A percentile compares a stretch with the other conserved stretches of the same genome.
These are phyloP conservation scores for Chromobotia macracanthus DNA, from an alignment of 2,797 vertebrate genomes.

Conservation along the genomic window DNA sequence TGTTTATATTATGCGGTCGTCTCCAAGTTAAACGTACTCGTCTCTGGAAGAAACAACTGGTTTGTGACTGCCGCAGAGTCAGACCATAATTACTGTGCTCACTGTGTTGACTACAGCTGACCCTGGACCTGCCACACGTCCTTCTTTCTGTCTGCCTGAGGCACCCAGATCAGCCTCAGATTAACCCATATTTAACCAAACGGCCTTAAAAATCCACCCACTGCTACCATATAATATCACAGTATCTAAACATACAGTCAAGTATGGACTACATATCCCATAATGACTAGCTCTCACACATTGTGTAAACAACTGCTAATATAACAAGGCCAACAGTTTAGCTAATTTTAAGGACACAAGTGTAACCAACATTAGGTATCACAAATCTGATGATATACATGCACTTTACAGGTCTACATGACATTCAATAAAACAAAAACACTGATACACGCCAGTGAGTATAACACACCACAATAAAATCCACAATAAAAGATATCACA, in stretches of 20 bases:
- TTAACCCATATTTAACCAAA: constrained; percentile 23
- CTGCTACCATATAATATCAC: constrained; percentile 9
- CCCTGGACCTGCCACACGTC: neutral
- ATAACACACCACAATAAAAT: too few species aligned
- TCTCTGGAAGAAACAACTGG: constrained; percentile 9
- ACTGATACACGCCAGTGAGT: too few species aligned
- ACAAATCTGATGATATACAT: too few species aligned
- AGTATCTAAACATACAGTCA: constrained; percentile 5
- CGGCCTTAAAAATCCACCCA: neutral
- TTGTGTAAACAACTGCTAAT: neutral
- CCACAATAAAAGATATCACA: too few species aligned
- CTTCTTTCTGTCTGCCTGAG: neutral
- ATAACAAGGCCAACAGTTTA: neutral
- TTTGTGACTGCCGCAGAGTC: constrained; percentile 33
- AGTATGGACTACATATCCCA: neutral
- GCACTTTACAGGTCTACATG: too few species aligned
- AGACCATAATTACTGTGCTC: constrained; percentile 52
- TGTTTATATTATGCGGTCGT: constrained; percentile 38
- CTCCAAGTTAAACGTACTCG: constrained; percentile 22
- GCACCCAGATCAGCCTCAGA: constrained; percentile 20
- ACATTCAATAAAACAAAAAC: too few species aligned
- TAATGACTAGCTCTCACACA: neutral
- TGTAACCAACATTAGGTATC: too few species aligned
- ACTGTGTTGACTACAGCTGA: constrained; percentile 50
- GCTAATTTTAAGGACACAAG: too few species aligned